phyloP scores from a whole-genome alignment of 2,113 vertebrate genomes.

The Cathartes aura region DNA sequence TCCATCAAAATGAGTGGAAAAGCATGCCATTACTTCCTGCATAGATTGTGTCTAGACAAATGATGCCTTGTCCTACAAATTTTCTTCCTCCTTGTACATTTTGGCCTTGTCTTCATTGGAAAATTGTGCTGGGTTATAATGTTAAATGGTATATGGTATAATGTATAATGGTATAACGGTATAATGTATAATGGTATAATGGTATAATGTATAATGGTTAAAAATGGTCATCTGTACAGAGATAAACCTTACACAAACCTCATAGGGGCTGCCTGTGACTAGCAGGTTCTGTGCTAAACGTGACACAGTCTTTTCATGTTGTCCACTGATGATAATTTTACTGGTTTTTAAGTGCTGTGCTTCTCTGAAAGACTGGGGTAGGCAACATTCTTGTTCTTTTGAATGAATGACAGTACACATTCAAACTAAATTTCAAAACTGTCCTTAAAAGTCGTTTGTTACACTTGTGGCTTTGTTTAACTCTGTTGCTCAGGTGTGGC shows the following conservation, averaged over 20 bases:
- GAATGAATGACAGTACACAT: neutral
- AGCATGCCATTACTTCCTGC: neutral
- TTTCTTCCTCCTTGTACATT: neutral
- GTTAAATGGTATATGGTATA: too few relatives aligned
- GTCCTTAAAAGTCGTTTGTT: neutral
- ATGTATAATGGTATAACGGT: too few relatives aligned
- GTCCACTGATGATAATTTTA: neutral
- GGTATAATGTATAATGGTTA: too few relatives aligned
- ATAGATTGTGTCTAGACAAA: neutral
- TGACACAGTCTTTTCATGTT: neutral
- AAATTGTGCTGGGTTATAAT: neutral
- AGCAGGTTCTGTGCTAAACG: neutral
- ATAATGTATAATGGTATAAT: too few relatives aligned
- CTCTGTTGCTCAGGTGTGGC: neutral
- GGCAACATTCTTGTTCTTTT: neutral
- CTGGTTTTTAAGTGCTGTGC: neutral
- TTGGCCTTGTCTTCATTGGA: neutral
- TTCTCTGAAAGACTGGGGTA: neutral
- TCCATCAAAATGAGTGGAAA: neutral
- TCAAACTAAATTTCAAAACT: neutral
- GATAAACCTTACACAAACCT: neutral
- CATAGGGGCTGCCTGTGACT: neutral
- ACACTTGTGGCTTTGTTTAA: neutral
- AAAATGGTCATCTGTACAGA: accelerated
- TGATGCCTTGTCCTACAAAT: neutral